Conservation (phyloP, 2,888 invertebrate genomes). For the Eristalis intricaria region DNA sequence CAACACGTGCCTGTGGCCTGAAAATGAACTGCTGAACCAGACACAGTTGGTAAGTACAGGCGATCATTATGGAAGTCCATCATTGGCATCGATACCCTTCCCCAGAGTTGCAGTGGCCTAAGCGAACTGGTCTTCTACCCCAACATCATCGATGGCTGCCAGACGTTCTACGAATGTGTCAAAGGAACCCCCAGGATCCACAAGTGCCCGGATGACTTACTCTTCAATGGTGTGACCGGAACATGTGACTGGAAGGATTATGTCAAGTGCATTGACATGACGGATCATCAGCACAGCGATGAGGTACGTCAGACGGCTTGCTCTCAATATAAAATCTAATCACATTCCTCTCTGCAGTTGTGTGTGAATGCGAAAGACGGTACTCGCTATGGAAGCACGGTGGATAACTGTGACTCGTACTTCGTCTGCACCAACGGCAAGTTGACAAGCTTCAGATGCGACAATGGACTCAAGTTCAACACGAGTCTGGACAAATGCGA, state of each 20-base stretch:
- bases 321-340: not conserved
- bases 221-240: conserved; percentile 68
- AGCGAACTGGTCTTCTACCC: conserved; percentile 72
- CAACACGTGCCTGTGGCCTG: conserved; percentile 73
- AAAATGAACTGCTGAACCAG: conserved; percentile 12
- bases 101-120: conserved; percentile 73
- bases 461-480: conserved; percentile 34
- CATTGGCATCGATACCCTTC: not conserved
- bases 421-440: conserved; percentile 70
- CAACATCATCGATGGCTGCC: conserved; percentile 73
- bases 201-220: conserved; percentile 73
- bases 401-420: conserved; percentile 73
- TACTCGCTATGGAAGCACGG: conserved; percentile 61
- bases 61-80: not conserved
- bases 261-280: conserved; percentile 30
- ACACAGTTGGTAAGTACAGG: conserved; percentile 39
- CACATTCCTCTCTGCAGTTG: not conserved
- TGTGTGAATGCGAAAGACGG: conserved; percentile 60
- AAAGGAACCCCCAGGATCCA: conserved; percentile 71
- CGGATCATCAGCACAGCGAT: not conserved
- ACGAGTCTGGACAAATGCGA: conserved; percentile 32
- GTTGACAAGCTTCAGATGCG: conserved; percentile 14
- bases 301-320: not conserved
- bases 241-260: conserved; percentile 73
- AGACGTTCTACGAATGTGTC: conserved; percentile 75